A percentile compares a stretch with the other conserved stretches of the same genome.
Conservation (phyloP, 1,140 invertebrate genomes). For the Chlorops oryzae region DNA sequence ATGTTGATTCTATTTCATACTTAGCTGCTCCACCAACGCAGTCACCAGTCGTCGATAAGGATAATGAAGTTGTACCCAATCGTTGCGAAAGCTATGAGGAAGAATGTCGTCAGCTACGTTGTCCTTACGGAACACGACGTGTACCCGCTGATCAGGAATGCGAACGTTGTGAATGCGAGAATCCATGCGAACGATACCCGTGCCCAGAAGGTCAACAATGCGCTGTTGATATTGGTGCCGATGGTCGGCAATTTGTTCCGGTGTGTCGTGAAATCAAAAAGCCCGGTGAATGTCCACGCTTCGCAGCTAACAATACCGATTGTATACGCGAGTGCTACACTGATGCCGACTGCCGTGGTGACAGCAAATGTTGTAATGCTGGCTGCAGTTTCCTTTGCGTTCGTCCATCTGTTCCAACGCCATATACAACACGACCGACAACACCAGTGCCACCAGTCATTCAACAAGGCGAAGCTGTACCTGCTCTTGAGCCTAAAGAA, state of each 20-base stretch:
- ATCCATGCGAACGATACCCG: conserved; percentile 62
- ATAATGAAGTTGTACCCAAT: conserved; percentile 24
- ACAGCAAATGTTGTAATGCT: conserved; percentile 74
- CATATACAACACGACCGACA: conserved; percentile 25
- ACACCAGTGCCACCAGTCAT: conserved; percentile 44
- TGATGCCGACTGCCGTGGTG: conserved; percentile 75
- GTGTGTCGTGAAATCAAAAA: conserved; percentile 68
- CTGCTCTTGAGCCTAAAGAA: conserved; percentile 47
- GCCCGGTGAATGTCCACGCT: conserved; percentile 64
- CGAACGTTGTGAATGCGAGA: conserved; percentile 65
- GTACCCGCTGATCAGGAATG: conserved; percentile 61
- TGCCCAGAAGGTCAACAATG: conserved; percentile 65
- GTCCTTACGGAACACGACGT: conserved; percentile 71
- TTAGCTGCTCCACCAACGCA: too few species aligned
- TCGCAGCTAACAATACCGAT: conserved; percentile 43
- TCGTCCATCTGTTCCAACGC: conserved; percentile 49
- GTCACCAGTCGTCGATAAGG: too few species aligned
- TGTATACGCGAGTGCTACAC: conserved; percentile 68
- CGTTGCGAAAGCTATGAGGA: conserved; percentile 54
- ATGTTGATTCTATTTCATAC: too few species aligned
- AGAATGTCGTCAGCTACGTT: conserved; percentile 58
- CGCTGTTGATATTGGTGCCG: conserved; percentile 54
- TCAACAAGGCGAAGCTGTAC: conserved; percentile 45
- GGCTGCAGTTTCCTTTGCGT: conserved; percentile 71
- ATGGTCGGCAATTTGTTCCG: conserved; percentile 49